Evolutionary conservation across 2,888 invertebrate species (phyloP).

Genomic region (Fragum whitleyi): DNA sequence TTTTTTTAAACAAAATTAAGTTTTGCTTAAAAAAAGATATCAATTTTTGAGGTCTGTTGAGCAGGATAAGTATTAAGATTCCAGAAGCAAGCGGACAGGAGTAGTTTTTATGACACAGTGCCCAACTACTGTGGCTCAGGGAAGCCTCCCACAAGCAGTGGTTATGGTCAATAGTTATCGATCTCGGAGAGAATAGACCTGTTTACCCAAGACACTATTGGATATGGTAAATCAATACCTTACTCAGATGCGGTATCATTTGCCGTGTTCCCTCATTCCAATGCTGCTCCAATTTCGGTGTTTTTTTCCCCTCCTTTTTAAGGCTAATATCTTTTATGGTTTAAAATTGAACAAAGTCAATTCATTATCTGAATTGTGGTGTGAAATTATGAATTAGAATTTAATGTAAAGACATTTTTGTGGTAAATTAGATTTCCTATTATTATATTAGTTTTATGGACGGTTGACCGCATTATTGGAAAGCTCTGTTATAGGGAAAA

Average conservation of each 20-base stretch:
- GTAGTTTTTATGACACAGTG: neutral
- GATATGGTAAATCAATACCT: slow-evolving; percentile 27
- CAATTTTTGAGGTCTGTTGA: too few species aligned
- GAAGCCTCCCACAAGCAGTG: slow-evolving; percentile 42
- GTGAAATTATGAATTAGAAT: too few species aligned
- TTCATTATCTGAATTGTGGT: too few species aligned
- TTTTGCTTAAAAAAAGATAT: too few species aligned
- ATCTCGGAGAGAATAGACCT: slow-evolving; percentile 29
- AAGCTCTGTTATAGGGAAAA: neutral
- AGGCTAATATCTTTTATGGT: too few species aligned
- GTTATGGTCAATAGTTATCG: slow-evolving; percentile 60
- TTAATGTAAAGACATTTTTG: neutral
- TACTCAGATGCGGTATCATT: slow-evolving; percentile 5
- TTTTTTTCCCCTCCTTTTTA: neutral
- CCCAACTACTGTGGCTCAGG: slow-evolving; percentile 12
- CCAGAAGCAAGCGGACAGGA: too few species aligned
- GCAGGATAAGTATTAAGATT: too few species aligned
- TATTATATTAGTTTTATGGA: too few species aligned
- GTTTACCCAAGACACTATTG: slow-evolving; percentile 31
- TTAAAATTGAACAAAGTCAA: too few species aligned
- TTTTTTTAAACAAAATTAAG: too few species aligned
- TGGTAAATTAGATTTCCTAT: neutral
- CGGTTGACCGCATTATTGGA: too few species aligned
- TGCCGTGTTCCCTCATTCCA: neutral
- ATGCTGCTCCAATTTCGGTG: neutral